Percentiles rank a stretch among this genome's conserved stretches.
These are phyloP conservation scores for Merodon equestris DNA, from an alignment of 2,888 invertebrate genomes.

Conservation along the genomic window DNA sequence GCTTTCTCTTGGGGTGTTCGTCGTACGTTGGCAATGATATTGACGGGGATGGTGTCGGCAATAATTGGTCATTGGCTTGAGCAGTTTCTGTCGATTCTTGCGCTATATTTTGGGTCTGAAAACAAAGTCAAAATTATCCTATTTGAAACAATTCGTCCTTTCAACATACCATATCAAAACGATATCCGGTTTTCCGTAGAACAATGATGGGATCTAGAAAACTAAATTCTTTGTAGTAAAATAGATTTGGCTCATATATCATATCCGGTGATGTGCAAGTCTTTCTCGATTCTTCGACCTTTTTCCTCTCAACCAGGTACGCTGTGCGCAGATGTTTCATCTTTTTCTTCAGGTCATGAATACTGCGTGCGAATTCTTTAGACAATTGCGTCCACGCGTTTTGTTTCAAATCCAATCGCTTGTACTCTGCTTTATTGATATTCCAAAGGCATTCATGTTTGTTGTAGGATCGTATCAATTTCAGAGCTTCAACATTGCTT, in stretches of 20 bases:
- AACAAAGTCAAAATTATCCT: too few relatives aligned
- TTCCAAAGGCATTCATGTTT: conserved; percentile 69
- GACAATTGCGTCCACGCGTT: conserved; percentile 63
- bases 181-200: conserved; percentile 4
- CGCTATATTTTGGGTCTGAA: too few relatives aligned
- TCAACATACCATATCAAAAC: background rate
- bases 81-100: too few relatives aligned
- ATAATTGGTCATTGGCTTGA: background rate
- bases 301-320: conserved; percentile 67
- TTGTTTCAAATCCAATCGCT: conserved; percentile 50
- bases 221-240: conserved; percentile 60
- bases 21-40: too few relatives aligned
- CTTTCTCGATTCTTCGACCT: conserved; percentile 48
- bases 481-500: background rate
- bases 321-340: conserved; percentile 66
- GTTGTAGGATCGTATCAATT: conserved; percentile 37
- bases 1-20: too few relatives aligned
- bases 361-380: conserved; percentile 35
- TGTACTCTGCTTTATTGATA: conserved; percentile 55
- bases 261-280: background rate
- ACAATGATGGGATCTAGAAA: conserved; percentile 61
- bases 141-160: too few relatives aligned
- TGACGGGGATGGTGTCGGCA: background rate
- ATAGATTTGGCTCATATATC: conserved; percentile 55
- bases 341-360: conserved; percentile 63